Percentiles rank a stretch among this genome's conserved stretches.
Conservation (phyloP, 2,888 invertebrate genomes). For the Aplocera efformata region DNA sequence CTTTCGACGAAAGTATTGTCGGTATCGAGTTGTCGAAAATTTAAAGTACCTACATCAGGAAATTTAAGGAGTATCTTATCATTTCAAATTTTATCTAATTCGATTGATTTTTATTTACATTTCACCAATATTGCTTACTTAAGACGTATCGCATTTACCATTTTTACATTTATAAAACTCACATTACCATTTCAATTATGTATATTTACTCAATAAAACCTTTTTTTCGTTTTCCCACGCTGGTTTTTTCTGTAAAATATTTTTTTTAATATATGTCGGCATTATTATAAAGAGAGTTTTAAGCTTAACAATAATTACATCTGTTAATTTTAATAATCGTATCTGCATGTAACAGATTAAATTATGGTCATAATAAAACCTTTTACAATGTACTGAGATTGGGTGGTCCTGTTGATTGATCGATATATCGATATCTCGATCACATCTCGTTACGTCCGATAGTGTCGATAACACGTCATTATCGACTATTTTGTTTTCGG, state of each 20-base stretch:
- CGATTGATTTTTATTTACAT: slow-evolving; percentile 7
- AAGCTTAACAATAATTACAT: no score
- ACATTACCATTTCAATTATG: slow-evolving; percentile 1
- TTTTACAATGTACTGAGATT: slow-evolving; percentile 30
- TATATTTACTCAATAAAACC: no score
- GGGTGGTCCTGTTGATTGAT: slow-evolving; percentile 58
- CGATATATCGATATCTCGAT: slow-evolving; percentile 43
- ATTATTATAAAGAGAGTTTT: no score
- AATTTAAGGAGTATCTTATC: slow-evolving; percentile 5
- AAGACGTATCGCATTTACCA: neutral
- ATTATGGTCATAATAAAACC: slow-evolving; percentile 25
- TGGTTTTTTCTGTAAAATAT: no score
- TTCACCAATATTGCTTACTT: slow-evolving; percentile 4
- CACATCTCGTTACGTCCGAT: slow-evolving; percentile 38
- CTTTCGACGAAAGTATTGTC: slow-evolving; percentile 17
- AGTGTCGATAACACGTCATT: slow-evolving; percentile 39
- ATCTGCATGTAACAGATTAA: slow-evolving; percentile 5
- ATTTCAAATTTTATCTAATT: neutral
- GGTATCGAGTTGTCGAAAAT: neutral
- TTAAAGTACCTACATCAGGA: neutral
- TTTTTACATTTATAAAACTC: slow-evolving; percentile 3
- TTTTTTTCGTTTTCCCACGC: no score
- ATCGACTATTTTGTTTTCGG: slow-evolving; percentile 36
- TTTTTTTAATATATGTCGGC: no score
- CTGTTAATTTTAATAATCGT: no score